These are phyloP conservation scores for Bombus difficillimus DNA, from an alignment of 1,140 invertebrate genomes.

Conservation along the genomic window DNA sequence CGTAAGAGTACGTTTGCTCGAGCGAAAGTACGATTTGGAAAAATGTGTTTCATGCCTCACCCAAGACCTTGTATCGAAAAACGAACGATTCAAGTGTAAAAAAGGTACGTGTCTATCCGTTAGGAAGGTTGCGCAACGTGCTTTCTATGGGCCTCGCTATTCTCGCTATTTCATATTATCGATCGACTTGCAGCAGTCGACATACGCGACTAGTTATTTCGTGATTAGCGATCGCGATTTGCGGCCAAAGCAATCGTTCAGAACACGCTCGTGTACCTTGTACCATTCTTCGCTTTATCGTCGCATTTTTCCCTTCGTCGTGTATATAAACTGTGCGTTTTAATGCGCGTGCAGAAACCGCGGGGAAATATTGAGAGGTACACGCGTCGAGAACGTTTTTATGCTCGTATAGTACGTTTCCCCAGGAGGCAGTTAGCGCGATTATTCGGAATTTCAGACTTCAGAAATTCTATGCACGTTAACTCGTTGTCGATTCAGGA, in stretches of 20 bases:
- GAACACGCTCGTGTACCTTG: slow-evolving; percentile 45
- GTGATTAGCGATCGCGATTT: slow-evolving; percentile 61
- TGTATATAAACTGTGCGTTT: not conserved
- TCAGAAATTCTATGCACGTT: not conserved
- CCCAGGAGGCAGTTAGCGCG: not conserved
- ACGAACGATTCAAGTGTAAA: slow-evolving; percentile 17
- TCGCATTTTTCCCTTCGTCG: not conserved
- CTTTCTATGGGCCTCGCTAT: slow-evolving; percentile 41
- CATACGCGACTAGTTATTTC: slow-evolving; percentile 51
- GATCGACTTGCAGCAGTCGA: slow-evolving; percentile 46
- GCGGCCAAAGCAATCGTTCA: slow-evolving; percentile 34
- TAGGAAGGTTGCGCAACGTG: slow-evolving; percentile 52
- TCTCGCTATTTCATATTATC: slow-evolving; percentile 56
- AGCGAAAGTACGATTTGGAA: not conserved
- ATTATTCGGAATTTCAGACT: not conserved
- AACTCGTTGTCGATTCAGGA: no score
- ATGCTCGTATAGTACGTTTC: not conserved
- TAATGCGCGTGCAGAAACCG: not conserved
- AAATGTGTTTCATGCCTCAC: not conserved
- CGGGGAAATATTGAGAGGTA: not conserved
- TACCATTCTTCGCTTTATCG: slow-evolving; percentile 57
- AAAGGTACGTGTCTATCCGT: not conserved
- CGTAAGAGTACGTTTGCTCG: not conserved
- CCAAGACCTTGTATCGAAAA: slow-evolving; percentile 18
- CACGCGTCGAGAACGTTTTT: not conserved